Percentiles rank a stretch among this genome's conserved stretches.
phyloP scores from a whole-genome alignment of 2,888 invertebrate species.

The Buathra laborator region DNA sequence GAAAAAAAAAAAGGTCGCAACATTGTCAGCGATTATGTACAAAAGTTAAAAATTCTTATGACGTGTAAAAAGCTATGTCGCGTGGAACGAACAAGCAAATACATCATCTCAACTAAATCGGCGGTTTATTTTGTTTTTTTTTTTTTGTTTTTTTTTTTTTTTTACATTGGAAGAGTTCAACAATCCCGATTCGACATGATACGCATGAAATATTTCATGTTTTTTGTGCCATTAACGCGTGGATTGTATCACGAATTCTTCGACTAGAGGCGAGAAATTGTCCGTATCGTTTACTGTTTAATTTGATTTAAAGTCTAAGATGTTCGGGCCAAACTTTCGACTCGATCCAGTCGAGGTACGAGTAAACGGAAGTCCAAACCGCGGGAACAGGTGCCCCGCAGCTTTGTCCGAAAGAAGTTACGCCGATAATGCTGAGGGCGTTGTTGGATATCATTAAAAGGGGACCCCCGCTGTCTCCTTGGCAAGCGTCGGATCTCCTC shows the following conservation, averaged over 20 bases:
- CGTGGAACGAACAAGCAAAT: conserved; percentile 38
- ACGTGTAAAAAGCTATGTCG: conserved; percentile 26
- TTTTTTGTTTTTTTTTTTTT: neutral
- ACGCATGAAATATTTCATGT: no score
- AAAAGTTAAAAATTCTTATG: conserved; percentile 49
- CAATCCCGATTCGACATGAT: conserved; percentile 1
- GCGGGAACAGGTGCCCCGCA: conserved; percentile 79
- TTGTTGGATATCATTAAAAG: conserved; percentile 72
- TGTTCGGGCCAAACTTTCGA: conserved; percentile 76
- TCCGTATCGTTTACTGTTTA: neutral
- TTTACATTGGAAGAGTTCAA: neutral
- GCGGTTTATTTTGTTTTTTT: neutral
- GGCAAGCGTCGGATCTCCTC: conserved; percentile 77
- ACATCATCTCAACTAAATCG: conserved; percentile 33
- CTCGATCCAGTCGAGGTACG: conserved; percentile 82
- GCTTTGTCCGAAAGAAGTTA: conserved; percentile 80
- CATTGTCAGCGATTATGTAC: conserved; percentile 51
- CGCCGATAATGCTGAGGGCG: conserved; percentile 75
- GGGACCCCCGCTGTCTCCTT: conserved; percentile 82
- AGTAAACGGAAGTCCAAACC: conserved; percentile 78
- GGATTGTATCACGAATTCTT: conserved; percentile 13
- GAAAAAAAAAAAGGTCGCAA: conserved; percentile 29
- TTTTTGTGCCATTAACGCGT: neutral
- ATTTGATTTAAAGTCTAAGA: neutral
- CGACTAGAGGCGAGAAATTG: conserved; percentile 40